A percentile compares a stretch with the other conserved stretches of the same genome.
These are phyloP conservation scores for Salvator merianae DNA, from an alignment of 2,113 vertebrate species.

Conservation along the genomic window DNA sequence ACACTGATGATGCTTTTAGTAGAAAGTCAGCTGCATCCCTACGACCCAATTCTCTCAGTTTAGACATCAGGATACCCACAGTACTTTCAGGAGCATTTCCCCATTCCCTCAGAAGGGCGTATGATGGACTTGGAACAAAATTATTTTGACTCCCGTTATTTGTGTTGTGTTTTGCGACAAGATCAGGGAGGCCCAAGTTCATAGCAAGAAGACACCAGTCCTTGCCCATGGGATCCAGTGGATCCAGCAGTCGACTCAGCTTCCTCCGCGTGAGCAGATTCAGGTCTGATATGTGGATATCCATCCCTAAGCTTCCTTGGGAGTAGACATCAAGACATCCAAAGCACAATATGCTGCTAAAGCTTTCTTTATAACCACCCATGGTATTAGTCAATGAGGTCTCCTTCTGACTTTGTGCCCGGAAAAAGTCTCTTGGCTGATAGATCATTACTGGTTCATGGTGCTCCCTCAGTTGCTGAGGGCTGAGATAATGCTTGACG, in stretches of 20 bases:
- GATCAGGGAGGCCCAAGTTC: constrained; percentile 93
- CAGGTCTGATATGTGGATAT: constrained; percentile 89
- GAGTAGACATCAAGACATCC: constrained; percentile 92
- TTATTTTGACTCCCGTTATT: constrained; percentile 75
- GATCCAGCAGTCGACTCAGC: constrained; percentile 93
- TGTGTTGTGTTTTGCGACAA: constrained; percentile 91
- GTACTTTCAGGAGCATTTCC: constrained; percentile 84
- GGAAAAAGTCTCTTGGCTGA: constrained; percentile 96
- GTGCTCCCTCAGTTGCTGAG: constrained; percentile 94
- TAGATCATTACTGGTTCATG: constrained; percentile 96
- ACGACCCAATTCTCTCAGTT: constrained; percentile 93
- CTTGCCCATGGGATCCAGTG: constrained; percentile 94
- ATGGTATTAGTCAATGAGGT: constrained; percentile 93
- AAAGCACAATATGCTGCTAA: constrained; percentile 92
- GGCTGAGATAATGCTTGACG: constrained; percentile 93
- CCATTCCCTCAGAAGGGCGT: constrained; percentile 91
- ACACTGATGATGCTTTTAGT: constrained; percentile 88
- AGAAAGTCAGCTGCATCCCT: constrained; percentile 95
- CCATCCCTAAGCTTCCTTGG: constrained; percentile 86
- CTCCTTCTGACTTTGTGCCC: constrained; percentile 90
- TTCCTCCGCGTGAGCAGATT: constrained; percentile 88
- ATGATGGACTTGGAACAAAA: constrained; percentile 85
- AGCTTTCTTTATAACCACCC: constrained; percentile 96
- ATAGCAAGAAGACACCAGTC: constrained; percentile 99
- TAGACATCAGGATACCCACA: constrained; percentile 89